phyloP scores from a whole-genome alignment of 2,797 vertebrate species.

The Chelidonichthys spinosus region DNA sequence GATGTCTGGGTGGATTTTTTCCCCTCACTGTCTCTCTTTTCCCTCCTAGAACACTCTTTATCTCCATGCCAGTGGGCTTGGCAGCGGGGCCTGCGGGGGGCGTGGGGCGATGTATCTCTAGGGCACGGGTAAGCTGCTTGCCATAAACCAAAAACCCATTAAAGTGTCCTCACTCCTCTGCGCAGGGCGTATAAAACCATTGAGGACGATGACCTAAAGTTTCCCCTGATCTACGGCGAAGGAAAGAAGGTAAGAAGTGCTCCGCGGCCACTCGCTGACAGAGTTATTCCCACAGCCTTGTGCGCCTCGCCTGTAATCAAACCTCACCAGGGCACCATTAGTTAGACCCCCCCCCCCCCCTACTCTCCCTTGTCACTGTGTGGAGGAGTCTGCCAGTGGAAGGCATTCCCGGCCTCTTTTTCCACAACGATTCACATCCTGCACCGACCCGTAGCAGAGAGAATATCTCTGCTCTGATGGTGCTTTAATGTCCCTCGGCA shows the following conservation, averaged over 20 bases:
- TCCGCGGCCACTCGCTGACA: conserved; percentile 35
- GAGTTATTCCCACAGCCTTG: conserved; percentile 54
- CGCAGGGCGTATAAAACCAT: conserved; percentile 98
- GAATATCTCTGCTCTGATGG: conserved; percentile 22
- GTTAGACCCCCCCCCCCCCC: conserved; percentile 20
- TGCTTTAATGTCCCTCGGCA: conserved; percentile 9
- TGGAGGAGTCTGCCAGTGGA: conserved; percentile 28
- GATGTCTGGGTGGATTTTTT: conserved; percentile 34
- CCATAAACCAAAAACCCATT: conserved; percentile 63
- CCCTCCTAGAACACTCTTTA: conserved; percentile 12
- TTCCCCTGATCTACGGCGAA: conserved; percentile 98
- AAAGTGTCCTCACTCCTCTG: conserved; percentile 65
- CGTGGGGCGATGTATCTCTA: conserved; percentile 27
- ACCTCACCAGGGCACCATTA: conserved; percentile 52
- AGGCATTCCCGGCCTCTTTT: conserved; percentile 42
- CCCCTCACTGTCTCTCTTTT: neutral
- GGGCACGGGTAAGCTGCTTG: conserved; percentile 40
- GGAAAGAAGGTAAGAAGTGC: conserved; percentile 93
- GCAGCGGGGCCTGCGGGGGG: conserved; percentile 33
- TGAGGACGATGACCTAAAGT: conserved; percentile 98
- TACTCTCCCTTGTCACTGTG: neutral
- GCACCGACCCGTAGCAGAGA: conserved; percentile 14
- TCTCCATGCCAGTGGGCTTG: conserved; percentile 35
- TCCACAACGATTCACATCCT: conserved; percentile 28
- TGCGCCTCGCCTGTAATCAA: conserved; percentile 59